Percentiles rank a stretch among this genome's conserved stretches.
phyloP scores from a whole-genome alignment of 2,888 invertebrate species.

The Atethmia centrago region DNA sequence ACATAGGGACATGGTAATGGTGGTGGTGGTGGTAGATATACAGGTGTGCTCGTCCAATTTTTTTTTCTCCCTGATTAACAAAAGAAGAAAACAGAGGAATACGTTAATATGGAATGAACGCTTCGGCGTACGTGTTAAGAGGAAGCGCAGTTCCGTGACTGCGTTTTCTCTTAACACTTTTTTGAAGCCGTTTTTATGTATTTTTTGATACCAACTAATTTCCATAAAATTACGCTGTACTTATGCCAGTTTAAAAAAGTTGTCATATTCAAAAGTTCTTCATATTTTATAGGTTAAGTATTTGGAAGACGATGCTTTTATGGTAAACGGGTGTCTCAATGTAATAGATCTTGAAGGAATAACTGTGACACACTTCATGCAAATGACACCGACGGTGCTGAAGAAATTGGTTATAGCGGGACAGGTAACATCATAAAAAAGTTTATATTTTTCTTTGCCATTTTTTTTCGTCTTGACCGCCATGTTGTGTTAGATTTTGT shows the following conservation, averaged over 20 bases:
- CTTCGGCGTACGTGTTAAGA: no score
- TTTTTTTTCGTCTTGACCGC: neutral
- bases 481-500: neutral
- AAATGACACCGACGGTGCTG: conserved; percentile 46
- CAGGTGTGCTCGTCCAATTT: no score
- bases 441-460: neutral
- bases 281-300: conserved; percentile 43
- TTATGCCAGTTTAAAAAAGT: neutral
- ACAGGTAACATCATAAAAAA: conserved; percentile 37
- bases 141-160: no score
- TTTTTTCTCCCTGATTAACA: no score
- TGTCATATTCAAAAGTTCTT: neutral
- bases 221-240: neutral
- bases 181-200: no score
- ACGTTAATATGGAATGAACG: no score
- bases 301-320: conserved; percentile 53
- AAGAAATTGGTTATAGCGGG: conserved; percentile 55
- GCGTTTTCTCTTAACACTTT: no score
- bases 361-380: conserved; percentile 43
- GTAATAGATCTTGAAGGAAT: conserved; percentile 57
- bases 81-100: no score
- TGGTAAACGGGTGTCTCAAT: conserved; percentile 46
- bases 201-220: neutral
- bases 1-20: no score
- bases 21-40: no score